Base-by-base conservation (phyloP, 2,888 invertebrate genomes). In the Trachelus tabidus region DNA sequence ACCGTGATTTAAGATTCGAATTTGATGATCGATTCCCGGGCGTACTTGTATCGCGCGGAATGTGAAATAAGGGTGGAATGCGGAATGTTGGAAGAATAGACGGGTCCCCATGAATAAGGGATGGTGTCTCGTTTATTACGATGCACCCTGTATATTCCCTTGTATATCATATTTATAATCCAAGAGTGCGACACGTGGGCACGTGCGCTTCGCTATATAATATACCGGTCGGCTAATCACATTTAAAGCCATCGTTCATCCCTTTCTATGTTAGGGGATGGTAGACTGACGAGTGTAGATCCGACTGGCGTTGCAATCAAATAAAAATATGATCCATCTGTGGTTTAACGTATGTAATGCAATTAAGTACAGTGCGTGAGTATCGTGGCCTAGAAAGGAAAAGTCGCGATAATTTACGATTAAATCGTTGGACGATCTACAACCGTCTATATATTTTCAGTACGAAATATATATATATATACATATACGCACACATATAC, bases 101-200 rank as follows among this genome's bases (percentile, higher is more conserved):
- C 23, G 23, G 9, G 56, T 56, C 56, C 23, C 23, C 56, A 56
- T 56, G 56, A 56, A 56, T 56, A 56, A 56, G 56, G 56, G 56
- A 56, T 56, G 56, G 56, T 56, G 78, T 74, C 75, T 77, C 78
- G 79, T 79, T 79, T 84, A 83, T 85, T 82, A 81, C 80, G 78
- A 81, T 80, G 81, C 83, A 83, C 81, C 79, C 76, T 83, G 81
- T 82, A 31, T 56, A 56, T 56, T 56, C 56, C 56, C 35, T 80
- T 77, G 83, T 87, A 89, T 89, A 90, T 91, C 88, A 90, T 90
- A 91, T 90, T 91, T 88, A 90, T 91, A 91, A 91, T 91, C 91
- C 90, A 86, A 83, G 87, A 86, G 88, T 87, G 87, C 87, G 87
- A 89, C 88, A 88, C 87, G 83, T 82, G 83, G 89, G 87, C 91